Base-by-base conservation (phyloP, 2,113 vertebrate species). In the Mobula birostris region DNA sequence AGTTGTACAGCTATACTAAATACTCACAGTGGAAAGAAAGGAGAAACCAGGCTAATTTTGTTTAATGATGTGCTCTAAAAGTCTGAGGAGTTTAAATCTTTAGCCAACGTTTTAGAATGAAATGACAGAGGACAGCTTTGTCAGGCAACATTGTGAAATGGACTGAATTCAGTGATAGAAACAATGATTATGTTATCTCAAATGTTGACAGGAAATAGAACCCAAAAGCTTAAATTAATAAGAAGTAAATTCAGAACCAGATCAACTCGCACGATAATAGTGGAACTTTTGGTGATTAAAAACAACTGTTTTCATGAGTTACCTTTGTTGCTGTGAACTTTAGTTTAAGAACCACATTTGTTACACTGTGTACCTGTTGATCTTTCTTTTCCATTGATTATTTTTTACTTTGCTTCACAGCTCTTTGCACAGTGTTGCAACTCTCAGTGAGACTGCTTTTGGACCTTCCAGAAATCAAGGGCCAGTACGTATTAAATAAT, bases 391-490 rank as follows among this genome's bases (percentile, higher is more conserved):
- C 32, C 27, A 66, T 32, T 91, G 63, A 93, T 74, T 70, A 21
- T 93, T 93, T 56, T 48, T 29, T 48, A 48, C 36, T 74, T 93
- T 93, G 21, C 36, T 87, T 93, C 91, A 17, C 94, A 98, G 97
- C 96, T 0, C 95, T 97, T 95, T 97, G 96, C 94, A 99, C 98
- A 0, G 95, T 98, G 36, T 95, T 99, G 95, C 97, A 97, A 95
- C 97, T 99, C 96, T 97, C 97, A 40, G 99, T 99, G 95, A 97
- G 98, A 94, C 97, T 99, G 66, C 97, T 99, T 95, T 95, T 99
- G 95, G 99, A 99, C 74, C 98, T 99, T 9, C 97, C 97, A 76
- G 96, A 96, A 96, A 97, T 95, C 96, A 99, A 97, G 96, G 97
- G 98, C 94, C 98, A 98, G 99, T 99, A 96, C 94, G 98, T 98